Percentiles rank a stretch among this genome's conserved stretches.
Conservation (phyloP, 30 jellyfish, hydroid and myxozoan genomes). For the Hydractinia symbiolongicarpus region DNA sequence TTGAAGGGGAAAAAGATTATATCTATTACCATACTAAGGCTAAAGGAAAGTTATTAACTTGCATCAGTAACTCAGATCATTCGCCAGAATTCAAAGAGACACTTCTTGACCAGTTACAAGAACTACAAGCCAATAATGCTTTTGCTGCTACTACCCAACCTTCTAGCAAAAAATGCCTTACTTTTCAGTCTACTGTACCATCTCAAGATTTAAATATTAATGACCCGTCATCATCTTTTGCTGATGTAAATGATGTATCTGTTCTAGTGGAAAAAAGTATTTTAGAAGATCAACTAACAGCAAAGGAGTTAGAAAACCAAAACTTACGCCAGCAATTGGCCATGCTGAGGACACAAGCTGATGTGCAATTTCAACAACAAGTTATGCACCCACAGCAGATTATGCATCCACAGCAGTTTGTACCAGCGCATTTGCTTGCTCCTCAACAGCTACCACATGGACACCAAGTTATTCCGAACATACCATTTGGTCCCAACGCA, state of each 20-base stretch:
- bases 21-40: conserved; percentile 29
- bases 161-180: conserved; percentile 16
- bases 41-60: conserved; percentile 13
- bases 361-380: conserved; percentile 23
- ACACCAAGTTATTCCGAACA: background rate
- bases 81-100: conserved; percentile 29
- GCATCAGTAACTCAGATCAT: conserved; percentile 27
- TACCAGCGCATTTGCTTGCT: background rate
- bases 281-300: conserved; percentile 70
- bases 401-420: background rate
- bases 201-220: too few relatives aligned
- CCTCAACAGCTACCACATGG: conserved; percentile 3
- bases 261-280: conserved; percentile 49
- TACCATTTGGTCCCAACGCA: conserved; percentile 17
- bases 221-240: background rate
- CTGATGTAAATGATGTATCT: background rate
- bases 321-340: conserved; percentile 19
- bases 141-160: background rate
- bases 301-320: conserved; percentile 47
- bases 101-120: conserved; percentile 17
- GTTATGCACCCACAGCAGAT: background rate
- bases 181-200: too few relatives aligned
- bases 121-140: background rate
- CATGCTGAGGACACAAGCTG: conserved; percentile 30
- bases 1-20: conserved; percentile 37